Percentiles rank a stretch among this genome's conserved stretches.
phyloP scores from a whole-genome alignment of 2,797 vertebrate genomes.

The Arvicola amphibius region DNA sequence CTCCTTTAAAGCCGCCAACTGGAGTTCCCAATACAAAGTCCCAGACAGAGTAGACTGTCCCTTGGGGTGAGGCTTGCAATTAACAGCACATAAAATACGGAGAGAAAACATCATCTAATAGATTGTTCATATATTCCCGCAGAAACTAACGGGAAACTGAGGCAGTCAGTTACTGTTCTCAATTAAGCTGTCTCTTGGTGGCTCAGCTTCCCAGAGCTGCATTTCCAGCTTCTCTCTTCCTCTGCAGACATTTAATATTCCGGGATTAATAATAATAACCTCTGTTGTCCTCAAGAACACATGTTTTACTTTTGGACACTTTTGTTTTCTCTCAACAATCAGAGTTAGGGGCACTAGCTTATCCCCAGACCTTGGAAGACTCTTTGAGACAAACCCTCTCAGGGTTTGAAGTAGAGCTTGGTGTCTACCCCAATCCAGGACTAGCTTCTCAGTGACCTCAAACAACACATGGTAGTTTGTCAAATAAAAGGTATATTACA shows the following conservation, averaged over 20 bases:
- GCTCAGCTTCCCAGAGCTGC: background rate
- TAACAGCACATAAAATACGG: background rate
- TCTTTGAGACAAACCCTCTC: background rate
- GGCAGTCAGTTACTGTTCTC: background rate
- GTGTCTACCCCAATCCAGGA: background rate
- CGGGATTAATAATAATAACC: background rate
- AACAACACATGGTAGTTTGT: background rate
- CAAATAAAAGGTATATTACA: background rate
- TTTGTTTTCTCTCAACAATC: background rate
- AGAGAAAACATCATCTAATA: background rate
- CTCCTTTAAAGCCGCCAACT: background rate
- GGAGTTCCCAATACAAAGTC: background rate
- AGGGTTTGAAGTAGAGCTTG: background rate
- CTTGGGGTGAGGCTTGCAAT: background rate
- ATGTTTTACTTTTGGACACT: background rate
- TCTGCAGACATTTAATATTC: background rate
- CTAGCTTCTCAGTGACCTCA: background rate
- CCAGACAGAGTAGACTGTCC: background rate
- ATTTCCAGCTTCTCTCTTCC: background rate
- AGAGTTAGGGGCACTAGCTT: background rate
- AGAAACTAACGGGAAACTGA: background rate
- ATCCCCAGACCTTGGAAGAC: background rate
- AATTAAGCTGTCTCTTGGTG: background rate
- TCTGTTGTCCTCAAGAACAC: background rate
- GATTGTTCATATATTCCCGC: background rate